Conservation (phyloP, 2,888 invertebrate genomes). For the Litoditis marina region DNA sequence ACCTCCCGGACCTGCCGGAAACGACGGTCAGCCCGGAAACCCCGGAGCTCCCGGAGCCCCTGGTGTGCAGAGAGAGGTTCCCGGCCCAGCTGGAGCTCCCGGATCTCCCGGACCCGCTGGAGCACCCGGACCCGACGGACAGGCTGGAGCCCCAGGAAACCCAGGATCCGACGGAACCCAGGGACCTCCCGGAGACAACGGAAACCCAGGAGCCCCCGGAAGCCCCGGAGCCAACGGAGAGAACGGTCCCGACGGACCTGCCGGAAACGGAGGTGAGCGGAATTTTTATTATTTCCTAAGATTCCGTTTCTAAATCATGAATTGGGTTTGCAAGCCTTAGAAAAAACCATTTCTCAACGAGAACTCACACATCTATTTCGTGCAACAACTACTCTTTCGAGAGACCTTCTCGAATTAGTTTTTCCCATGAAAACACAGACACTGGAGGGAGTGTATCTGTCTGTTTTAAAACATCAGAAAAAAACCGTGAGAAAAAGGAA, state of each 20-base stretch:
- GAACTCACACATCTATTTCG: no score
- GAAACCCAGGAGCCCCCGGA: conserved; percentile 31
- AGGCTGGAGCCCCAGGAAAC: conserved; percentile 43
- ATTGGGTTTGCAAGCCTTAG: no score
- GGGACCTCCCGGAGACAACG: conserved; percentile 30
- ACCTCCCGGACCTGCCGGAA: conserved; percentile 42
- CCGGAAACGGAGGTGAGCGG: conserved; percentile 32
- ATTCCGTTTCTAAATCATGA: no score
- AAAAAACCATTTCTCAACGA: no score
- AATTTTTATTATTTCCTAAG: neutral
- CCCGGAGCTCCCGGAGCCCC: conserved; percentile 35
- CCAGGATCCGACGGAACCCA: conserved; percentile 37
- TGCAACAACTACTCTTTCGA: no score
- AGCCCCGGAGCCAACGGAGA: conserved; percentile 26
- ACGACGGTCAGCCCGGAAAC: conserved; percentile 45
- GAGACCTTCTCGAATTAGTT: no score
- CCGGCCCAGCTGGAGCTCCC: conserved; percentile 44
- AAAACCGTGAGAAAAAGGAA: no score
- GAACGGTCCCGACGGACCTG: conserved; percentile 25
- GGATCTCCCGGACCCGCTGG: conserved; percentile 48
- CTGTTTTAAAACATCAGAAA: no score
- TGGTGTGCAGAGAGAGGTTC: conserved; percentile 17
- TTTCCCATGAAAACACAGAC: no score
- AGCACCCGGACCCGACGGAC: conserved; percentile 47
- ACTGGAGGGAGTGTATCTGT: no score